Percentiles rank a stretch among this genome's conserved stretches.
Conservation (phyloP, 1,140 invertebrate species). For the Ladona fulva region DNA sequence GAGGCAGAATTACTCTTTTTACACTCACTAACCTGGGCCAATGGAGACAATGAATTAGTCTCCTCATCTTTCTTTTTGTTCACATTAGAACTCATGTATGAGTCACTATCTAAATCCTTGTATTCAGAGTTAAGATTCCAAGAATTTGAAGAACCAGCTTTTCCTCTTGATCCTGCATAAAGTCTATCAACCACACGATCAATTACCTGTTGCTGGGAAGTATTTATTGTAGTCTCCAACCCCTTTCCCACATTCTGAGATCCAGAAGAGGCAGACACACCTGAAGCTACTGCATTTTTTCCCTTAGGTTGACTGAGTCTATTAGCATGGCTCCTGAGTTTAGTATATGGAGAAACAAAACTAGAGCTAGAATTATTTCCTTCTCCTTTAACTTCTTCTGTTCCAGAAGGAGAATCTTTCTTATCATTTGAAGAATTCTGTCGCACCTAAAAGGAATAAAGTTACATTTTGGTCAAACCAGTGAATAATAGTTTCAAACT, state of each 20-base stretch:
- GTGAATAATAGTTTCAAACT: too few relatives aligned
- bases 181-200: constrained; percentile 21
- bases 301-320: neutral
- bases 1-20: neutral
- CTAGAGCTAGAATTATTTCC: constrained; percentile 5
- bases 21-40: neutral
- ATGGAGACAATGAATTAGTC: neutral
- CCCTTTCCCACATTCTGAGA: neutral
- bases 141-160: neutral
- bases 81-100: neutral
- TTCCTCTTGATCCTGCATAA: neutral
- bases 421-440: too few relatives aligned
- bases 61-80: neutral
- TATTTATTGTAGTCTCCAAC: constrained; percentile 18
- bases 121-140: constrained; percentile 3
- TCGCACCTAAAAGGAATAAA: too few relatives aligned
- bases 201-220: constrained; percentile 22
- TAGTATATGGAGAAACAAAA: constrained; percentile 19
- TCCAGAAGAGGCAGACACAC: neutral
- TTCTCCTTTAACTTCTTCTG: constrained; percentile 12
- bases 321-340: constrained; percentile 20
- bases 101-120: neutral
- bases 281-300: neutral
- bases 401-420: neutral
- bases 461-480: too few relatives aligned